Base-by-base conservation (phyloP, 1,140 invertebrate genomes). In the Drosophila melanogaster region DNA sequence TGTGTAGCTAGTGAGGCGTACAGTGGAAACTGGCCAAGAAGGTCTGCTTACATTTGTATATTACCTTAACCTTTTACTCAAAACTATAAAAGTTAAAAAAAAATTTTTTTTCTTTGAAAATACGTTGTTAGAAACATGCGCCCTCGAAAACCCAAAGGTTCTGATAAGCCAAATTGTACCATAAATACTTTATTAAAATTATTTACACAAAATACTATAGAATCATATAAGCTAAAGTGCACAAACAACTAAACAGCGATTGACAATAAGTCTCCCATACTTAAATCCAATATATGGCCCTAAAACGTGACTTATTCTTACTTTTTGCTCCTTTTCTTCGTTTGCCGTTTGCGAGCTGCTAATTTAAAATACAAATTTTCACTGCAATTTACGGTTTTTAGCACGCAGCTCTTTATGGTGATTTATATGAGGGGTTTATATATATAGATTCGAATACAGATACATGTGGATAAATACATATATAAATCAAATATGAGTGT, bases 301-400 rank as follows among this genome's bases (percentile, higher is more conserved):
- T 35, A 41, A 66, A 75, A 75, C 72, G 71, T 75, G 72, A 56
- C 71, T 58, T 65, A 67, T 72, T 62, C 47, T 51, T 6, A 5
- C 2, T 38, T 54, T 49, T 35, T 30, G 30, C 19, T 40, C 14
- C 11, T 24, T 38, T 41, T 50, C 15, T 41, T 47, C 43, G 14
- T 70, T 26, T 6, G 15, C 47, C 41, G 33, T 53, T 33, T 50
- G 17, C 17, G 14, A 22, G 26, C n/a, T 49, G 62, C 73, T 67
- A 77, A 77, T 69, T 66, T 53, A 4, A 76, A 76, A 58, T 37
- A 57, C 53, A 76, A 75, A 66, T 76, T 65, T 56, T 14, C 26
- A 55, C 30, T 33, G 37, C 62, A 56, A 55, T 56, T 47, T 43
- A 17, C 43, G 35, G 53, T 11, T 66, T 75, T 66, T 51, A 77